Conservation (phyloP, 2,113 vertebrate species). For the Microcebus griseorufus region DNA sequence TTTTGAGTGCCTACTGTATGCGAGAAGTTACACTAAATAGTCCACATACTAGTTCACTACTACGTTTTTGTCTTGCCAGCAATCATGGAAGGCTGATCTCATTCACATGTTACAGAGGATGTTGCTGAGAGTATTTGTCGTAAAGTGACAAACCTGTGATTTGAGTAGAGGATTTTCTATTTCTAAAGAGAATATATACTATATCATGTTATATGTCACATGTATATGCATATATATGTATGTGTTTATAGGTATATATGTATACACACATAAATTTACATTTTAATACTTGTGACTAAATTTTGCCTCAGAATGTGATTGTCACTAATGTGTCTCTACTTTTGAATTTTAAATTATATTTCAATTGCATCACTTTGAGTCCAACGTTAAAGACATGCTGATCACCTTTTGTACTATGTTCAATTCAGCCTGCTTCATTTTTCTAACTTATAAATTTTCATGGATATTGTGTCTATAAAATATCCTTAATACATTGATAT, state of each 20-base stretch:
- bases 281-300: not conserved
- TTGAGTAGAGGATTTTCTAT: not conserved
- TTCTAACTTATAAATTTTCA: not conserved
- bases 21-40: not conserved
- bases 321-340: not conserved
- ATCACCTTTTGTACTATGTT: not conserved
- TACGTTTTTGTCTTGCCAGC: not conserved
- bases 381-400: not conserved
- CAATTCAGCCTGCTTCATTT: not conserved
- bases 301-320: slow-evolving; percentile 1
- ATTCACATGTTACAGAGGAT: not conserved
- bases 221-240: not conserved
- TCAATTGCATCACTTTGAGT: not conserved
- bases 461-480: not conserved
- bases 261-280: not conserved
- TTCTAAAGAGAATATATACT: slow-evolving; percentile 2
- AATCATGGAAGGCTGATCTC: not conserved
- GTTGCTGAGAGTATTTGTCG: not conserved
- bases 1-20: not conserved
- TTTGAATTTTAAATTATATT: not conserved
- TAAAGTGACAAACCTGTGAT: slow-evolving; percentile 25
- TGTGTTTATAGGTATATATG: not conserved
- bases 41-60: not conserved
- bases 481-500: not conserved
- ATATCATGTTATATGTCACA: not conserved